A percentile compares a stretch with the other conserved stretches of the same genome.
Conservation (phyloP, 1,140 invertebrate species). For the Sarcophaga peregrina region DNA sequence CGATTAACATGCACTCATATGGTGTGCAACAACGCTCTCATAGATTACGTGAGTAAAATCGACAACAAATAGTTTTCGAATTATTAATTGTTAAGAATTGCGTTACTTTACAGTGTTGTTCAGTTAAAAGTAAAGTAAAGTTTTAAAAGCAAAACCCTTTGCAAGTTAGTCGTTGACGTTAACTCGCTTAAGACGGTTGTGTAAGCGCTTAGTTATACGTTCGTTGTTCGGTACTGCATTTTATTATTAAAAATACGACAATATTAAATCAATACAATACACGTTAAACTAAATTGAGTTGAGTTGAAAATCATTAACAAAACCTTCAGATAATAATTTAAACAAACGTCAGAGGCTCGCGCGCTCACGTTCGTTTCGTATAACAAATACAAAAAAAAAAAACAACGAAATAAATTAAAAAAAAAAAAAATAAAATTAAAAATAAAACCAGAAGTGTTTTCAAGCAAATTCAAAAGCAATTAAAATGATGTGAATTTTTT, state of each 20-base stretch:
- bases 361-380: conserved; percentile 16
- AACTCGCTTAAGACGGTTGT: conserved; percentile 45
- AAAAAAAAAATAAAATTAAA: background rate
- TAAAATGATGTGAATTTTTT: background rate
- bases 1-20: too few species aligned
- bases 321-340: background rate
- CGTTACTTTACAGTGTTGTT: background rate
- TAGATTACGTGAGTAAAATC: background rate
- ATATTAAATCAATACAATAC: background rate
- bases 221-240: background rate
- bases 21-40: background rate
- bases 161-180: conserved; percentile 44
- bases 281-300: background rate
- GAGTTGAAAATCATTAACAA: background rate
- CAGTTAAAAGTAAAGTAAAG: conserved; percentile 38
- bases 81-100: background rate
- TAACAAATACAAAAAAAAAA: background rate
- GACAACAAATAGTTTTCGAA: background rate
- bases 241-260: background rate
- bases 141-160: conserved; percentile 35
- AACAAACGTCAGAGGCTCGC: conserved; percentile 29
- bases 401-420: background rate
- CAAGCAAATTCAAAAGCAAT: conserved; percentile 24
- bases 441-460: conserved; percentile 34
- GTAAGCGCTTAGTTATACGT: conserved; percentile 34